Base-by-base conservation (phyloP, 2,797 vertebrate species). In the Oreonectes daqikongensis region DNA sequence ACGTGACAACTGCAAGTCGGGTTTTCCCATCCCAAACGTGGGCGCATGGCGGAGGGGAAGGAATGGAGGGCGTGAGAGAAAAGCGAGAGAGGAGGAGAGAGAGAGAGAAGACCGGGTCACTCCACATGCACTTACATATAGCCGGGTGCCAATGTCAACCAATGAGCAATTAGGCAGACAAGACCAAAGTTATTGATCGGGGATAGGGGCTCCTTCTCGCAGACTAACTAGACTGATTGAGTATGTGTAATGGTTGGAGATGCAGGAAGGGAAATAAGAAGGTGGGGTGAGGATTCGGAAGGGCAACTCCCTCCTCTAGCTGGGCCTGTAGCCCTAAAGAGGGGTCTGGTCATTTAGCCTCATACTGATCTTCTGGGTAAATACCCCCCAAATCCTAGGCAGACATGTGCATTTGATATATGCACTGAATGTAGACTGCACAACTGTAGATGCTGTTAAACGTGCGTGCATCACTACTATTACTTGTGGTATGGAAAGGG, bases 111-210 rank as follows among this genome's bases (percentile, higher is more conserved):
- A 91, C 87, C 86, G 83, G 72, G 87, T 89, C 87, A 89, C 86
- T 87, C 82, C 38, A 86, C 86, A 82, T 88, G 85, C 87, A 89
- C 89, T 91, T 90, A 88, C 87, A 92, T 90, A 87, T 88, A 90
- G 86, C 87, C 84, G 84, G 86, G 88, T 84, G 83, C 83, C 89
- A 93, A 88, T 93, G 91, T 92, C 91, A 92, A 86, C 91, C 93
- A 94, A 93, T 92, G 90, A 94, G 92, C 92, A 94, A 95, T 95
- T 95, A 94, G 91, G 88, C 88, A 92, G 92, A 93, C 91, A 93
- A 92, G 91, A 90, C 88, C 91, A 81, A 90, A 90, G 88, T 90
- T 93, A 94, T 92, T 83, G 92, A 95, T 94, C 90, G 60, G 78
- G 85, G 84, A 83, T 89, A 2, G 89, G 79, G 86, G 87, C 83